Conservation (phyloP, 1,140 invertebrate species). For the Portunus trituberculatus region DNA sequence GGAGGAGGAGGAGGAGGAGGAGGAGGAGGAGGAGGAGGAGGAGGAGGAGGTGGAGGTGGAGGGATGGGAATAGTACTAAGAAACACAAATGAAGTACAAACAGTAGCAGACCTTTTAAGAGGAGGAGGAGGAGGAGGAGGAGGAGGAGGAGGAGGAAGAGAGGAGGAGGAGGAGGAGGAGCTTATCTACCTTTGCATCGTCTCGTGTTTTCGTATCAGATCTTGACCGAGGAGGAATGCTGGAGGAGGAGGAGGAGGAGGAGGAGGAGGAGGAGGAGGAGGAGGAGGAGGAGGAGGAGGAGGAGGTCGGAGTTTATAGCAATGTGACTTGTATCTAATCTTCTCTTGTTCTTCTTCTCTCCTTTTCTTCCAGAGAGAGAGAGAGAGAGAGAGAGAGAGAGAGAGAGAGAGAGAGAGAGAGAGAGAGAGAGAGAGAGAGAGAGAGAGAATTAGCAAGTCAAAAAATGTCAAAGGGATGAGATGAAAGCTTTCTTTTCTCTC, state of each 20-base stretch:
- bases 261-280: not conserved
- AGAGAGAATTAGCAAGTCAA: not conserved
- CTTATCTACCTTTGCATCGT: not conserved
- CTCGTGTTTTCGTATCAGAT: conserved; percentile 1
- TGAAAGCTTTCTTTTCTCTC: not conserved
- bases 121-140: not conserved
- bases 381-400: not conserved
- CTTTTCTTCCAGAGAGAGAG: not conserved
- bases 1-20: too few relatives aligned
- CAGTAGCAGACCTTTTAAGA: not conserved
- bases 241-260: not conserved
- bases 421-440: not conserved
- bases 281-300: too few relatives aligned
- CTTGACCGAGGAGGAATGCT: not conserved
- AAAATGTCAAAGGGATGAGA: not conserved
- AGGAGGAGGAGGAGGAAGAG: not conserved
- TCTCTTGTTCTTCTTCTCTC: too few relatives aligned
- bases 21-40: not conserved
- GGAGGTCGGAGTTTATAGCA: too few relatives aligned
- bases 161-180: not conserved
- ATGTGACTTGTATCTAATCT: too few relatives aligned
- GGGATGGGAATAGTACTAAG: not conserved
- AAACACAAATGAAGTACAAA: not conserved
- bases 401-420: not conserved
- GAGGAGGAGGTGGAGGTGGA: not conserved